Percentiles rank a stretch among this genome's conserved stretches.
These are phyloP conservation scores for Philopedon plagiatum DNA, from an alignment of 2,888 invertebrate genomes.

Conservation along the genomic window DNA sequence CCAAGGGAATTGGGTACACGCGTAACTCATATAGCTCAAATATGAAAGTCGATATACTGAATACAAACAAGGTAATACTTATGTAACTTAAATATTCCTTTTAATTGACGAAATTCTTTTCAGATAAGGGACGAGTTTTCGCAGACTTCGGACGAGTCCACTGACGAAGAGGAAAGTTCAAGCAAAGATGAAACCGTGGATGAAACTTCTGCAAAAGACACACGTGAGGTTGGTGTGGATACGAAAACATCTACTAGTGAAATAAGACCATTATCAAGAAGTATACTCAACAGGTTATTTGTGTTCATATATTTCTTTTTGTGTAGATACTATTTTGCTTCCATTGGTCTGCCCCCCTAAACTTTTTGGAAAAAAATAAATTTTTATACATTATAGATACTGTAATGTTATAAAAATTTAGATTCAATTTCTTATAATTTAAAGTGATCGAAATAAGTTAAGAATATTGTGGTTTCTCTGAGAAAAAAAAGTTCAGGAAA, in stretches of 20 bases:
- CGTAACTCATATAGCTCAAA: too few relatives aligned
- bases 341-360: too few relatives aligned
- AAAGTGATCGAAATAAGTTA: too few relatives aligned
- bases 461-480: too few relatives aligned
- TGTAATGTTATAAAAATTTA: too few relatives aligned
- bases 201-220: too few relatives aligned
- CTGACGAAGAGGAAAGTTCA: constrained; percentile 13
- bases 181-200: not conserved
- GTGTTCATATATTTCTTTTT: too few relatives aligned
- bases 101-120: constrained; percentile 30
- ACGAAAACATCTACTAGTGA: not conserved
- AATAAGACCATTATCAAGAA: constrained; percentile 10
- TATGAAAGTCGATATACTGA: not conserved
- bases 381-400: too few relatives aligned
- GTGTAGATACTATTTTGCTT: not conserved
- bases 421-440: too few relatives aligned
- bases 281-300: constrained; percentile 34
- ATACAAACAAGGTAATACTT: not conserved
- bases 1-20: too few relatives aligned
- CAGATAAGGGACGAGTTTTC: constrained; percentile 37
- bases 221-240: not conserved
- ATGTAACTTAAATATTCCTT: constrained; percentile 3
- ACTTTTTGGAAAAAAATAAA: too few relatives aligned
- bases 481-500: too few relatives aligned
- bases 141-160: constrained; percentile 37